A percentile compares a stretch with the other conserved stretches of the same genome.
phyloP scores from a whole-genome alignment of 2,888 invertebrate genomes.

The Dasysyrphus tricinctus region DNA sequence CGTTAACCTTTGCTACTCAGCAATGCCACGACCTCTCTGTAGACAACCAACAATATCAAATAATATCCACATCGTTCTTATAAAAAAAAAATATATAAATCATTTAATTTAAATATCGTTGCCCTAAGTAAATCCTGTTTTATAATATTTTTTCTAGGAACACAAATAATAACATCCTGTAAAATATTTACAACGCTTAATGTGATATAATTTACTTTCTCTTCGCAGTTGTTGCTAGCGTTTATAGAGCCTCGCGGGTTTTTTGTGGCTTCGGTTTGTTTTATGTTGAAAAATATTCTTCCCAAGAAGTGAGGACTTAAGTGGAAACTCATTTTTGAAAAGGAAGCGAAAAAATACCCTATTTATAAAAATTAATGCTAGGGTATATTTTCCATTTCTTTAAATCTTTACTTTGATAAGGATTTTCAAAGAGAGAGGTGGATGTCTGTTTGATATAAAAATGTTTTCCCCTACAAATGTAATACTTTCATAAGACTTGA shows the following conservation, averaged over 20 bases:
- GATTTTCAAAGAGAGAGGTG: background rate
- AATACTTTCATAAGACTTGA: too few species aligned
- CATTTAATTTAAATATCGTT: conserved; percentile 4
- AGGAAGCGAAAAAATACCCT: background rate
- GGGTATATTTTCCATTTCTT: background rate
- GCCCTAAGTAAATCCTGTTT: conserved; percentile 2
- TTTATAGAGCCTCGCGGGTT: background rate
- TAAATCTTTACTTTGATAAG: background rate
- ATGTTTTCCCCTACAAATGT: too few species aligned
- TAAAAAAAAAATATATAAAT: conserved; percentile 16
- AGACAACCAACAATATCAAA: background rate
- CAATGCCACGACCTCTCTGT: background rate
- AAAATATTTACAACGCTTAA: conserved; percentile 4
- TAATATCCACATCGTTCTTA: conserved; percentile 3
- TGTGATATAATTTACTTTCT: conserved; percentile 6
- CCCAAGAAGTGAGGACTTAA: background rate
- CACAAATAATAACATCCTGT: background rate
- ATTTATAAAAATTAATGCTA: background rate
- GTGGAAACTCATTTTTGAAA: background rate
- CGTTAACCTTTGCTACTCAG: background rate
- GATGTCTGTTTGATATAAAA: too few species aligned
- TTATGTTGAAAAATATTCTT: background rate
- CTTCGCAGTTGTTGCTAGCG: background rate
- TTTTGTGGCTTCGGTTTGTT: background rate
- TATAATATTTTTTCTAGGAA: background rate